Percentiles rank a stretch among this genome's conserved stretches.
Conservation (phyloP, 2,797 vertebrate genomes). For the Emydoidea blandingii region DNA sequence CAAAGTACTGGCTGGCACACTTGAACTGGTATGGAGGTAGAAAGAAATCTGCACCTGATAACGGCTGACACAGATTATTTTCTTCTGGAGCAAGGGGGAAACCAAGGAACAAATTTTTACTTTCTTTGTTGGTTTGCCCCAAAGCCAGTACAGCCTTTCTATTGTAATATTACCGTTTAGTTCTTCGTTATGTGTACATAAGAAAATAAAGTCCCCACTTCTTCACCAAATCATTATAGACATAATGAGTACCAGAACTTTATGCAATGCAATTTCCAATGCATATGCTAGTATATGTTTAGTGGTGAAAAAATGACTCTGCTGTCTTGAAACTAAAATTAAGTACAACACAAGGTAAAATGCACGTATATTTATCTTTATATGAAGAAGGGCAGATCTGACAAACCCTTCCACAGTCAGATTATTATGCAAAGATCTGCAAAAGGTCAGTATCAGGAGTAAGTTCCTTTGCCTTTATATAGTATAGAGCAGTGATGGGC, state of each 20-base stretch:
- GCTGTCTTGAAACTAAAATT: background rate
- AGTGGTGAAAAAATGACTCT: background rate
- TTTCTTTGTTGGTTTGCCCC: fast-evolving
- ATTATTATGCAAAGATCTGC: background rate
- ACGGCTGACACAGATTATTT: background rate
- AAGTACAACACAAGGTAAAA: background rate
- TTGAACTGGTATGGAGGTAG: background rate
- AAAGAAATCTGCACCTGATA: background rate
- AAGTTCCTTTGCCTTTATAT: background rate
- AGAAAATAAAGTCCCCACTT: background rate
- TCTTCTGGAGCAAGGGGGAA: background rate
- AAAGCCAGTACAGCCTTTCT: background rate
- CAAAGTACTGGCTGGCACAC: background rate
- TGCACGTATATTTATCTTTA: background rate
- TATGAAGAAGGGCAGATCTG: background rate
- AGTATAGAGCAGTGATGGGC: background rate
- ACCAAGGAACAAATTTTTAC: background rate
- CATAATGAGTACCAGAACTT: background rate
- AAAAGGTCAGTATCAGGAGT: background rate
- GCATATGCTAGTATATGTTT: background rate
- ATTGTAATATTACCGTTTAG: background rate
- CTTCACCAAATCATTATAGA: background rate
- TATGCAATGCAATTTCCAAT: background rate
- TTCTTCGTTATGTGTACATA: background rate
- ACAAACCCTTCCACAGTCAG: background rate